phyloP scores from a whole-genome alignment of 37 sponge, comb jelly and placozoan species.

The Spongilla lacustris region DNA sequence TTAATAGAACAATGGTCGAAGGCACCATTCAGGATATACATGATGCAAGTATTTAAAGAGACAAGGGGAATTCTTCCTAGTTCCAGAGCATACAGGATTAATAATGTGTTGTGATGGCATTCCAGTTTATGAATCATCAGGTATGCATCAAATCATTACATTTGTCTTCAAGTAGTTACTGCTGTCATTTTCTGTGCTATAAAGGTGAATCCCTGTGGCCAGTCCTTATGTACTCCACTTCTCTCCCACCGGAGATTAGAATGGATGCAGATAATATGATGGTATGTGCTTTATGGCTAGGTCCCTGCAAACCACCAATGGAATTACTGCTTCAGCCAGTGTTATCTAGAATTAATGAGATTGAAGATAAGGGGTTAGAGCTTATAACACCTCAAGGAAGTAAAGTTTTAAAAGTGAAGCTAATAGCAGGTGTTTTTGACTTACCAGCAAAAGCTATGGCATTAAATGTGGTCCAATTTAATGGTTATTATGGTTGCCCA shows the following conservation, averaged over 20 bases:
- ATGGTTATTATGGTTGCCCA: conserved; percentile 15
- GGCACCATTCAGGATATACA: not conserved
- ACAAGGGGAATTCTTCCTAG: not conserved
- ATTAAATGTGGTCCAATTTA: conserved; percentile 3
- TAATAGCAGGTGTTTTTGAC: conserved; percentile 20
- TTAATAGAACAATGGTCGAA: not conserved
- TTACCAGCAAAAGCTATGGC: conserved; percentile 19
- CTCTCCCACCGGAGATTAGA: not conserved
- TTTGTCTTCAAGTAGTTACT: not conserved
- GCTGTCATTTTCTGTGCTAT: not conserved
- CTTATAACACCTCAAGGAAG: not conserved
- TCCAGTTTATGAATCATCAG: not conserved
- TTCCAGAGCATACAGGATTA: not conserved
- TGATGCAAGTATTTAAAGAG: not conserved
- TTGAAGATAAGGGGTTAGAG: not conserved
- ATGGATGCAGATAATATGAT: not conserved
- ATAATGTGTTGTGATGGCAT: not conserved
- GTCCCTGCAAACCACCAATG: conserved; percentile 10
- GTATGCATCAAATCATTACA: not conserved
- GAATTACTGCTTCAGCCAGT: conserved; percentile 1
- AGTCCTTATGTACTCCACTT: not conserved
- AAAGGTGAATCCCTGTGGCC: not conserved
- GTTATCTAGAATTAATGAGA: not conserved
- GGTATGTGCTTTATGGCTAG: not conserved
- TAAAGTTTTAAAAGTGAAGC: conserved; percentile 2